Base-by-base conservation (phyloP, 1,140 invertebrate species). In the Microplitis demolitor region DNA sequence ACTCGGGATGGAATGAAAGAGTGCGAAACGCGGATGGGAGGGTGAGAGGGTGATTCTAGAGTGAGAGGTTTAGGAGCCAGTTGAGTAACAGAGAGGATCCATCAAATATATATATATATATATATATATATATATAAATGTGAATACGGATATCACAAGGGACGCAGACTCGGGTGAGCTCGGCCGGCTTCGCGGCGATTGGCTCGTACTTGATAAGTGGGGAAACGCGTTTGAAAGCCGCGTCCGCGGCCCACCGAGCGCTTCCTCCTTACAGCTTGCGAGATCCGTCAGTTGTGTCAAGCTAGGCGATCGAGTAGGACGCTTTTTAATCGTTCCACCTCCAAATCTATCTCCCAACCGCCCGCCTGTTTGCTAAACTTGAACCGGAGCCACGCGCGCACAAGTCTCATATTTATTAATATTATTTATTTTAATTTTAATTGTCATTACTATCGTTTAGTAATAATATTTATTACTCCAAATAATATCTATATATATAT, bases 221-320 rank as follows among this genome's bases (percentile, higher is more conserved):
- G 78, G 69, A 45, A 66, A 58, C 72, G 77, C 78, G 78, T 84
- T 84, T 84, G 80, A 85, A 85, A 85, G 73, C 78, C 80, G 82
- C 79, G 80, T 78, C 71, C 76, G 77, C 76, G 78, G 76, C 78
- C 66, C 73, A 69, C 74, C 75, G 66, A 78, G 74, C 50, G 71
- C 66, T 67, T 67, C 75, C 68, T 79, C 78, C 66, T 74, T 69
- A 69, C 74, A 76, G 79, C 80, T 76, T 77, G 75, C 80, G 74
- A 78, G 80, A 61, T 71, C 69, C 84, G 83, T 81, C 84, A 87
- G 86, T 87, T 86, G 86, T 87, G 86, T 87, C 84, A 86, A 84
- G 85, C 82, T 86, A 84, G 82, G 85, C 85, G 85, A 86, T 86
- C 84, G 82, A 87, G 85, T 82, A 87, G 85, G 82, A 87, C 86